A percentile compares a stretch with the other conserved stretches of the same genome.
Conservation (phyloP, 2,888 invertebrate species). For the Lasius fuliginosus region DNA sequence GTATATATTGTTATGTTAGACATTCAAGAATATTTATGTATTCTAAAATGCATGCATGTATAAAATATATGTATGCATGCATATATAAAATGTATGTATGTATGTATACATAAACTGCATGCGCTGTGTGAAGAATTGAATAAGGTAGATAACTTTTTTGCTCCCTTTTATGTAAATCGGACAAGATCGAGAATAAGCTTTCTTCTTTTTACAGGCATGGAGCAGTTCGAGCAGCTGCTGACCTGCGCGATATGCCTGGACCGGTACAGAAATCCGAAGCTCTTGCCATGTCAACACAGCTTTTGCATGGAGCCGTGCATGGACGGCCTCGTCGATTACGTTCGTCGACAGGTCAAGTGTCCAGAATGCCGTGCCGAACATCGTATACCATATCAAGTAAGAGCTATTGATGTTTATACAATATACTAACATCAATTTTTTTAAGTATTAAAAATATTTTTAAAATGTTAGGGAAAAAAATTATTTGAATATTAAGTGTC, state of each 20-base stretch:
- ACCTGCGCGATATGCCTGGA: slow-evolving; percentile 99
- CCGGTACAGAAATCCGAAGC: slow-evolving; percentile 98
- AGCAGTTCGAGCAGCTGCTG: slow-evolving; percentile 98
- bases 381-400: slow-evolving; percentile 97
- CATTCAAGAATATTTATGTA: not conserved
- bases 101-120: not conserved
- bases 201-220: slow-evolving; percentile 88
- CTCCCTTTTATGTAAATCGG: not conserved
- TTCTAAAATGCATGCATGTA: too few relatives aligned
- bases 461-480: not conserved
- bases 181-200: slow-evolving; percentile 16
- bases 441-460: not conserved
- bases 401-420: slow-evolving; percentile 80
- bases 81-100: too few relatives aligned
- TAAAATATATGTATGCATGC: too few relatives aligned
- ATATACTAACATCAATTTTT: not conserved
- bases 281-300: slow-evolving; percentile 99
- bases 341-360: slow-evolving; percentile 98
- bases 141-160: not conserved
- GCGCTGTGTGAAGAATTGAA: not conserved
- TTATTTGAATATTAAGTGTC: not conserved
- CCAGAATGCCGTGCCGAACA: slow-evolving; percentile 99
- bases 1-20: not conserved
- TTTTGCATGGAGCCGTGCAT: slow-evolving; percentile 99
- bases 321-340: slow-evolving; percentile 98